Evolutionary conservation across 2,797 vertebrate species (phyloP).

Genomic region (Rhinogobio ventralis): DNA sequence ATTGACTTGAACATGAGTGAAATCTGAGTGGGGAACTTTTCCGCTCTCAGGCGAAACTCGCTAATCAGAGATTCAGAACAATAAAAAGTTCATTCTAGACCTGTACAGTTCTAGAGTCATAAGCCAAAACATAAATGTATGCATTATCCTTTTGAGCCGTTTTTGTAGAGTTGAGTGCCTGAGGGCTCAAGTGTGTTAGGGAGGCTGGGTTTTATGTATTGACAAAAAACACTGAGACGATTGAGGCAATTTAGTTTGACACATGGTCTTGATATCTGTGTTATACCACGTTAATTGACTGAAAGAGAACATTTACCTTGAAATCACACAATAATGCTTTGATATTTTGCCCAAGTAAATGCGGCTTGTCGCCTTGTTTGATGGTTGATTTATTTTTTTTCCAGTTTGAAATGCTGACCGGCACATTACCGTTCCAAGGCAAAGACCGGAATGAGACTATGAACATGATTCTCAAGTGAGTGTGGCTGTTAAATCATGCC

Average conservation of each 20-base stretch:
- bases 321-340: neutral
- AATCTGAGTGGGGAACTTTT: no score
- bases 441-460: conserved; percentile 98
- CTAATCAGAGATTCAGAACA: no score
- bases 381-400: neutral
- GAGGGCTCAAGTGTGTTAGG: neutral
- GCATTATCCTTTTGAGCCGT: neutral
- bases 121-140: neutral
- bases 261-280: neutral
- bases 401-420: conserved; percentile 98
- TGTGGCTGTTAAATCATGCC: conserved; percentile 51
- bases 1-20: no score
- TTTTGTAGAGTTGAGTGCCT: neutral
- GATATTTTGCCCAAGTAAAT: neutral
- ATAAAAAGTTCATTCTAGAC: no score
- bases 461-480: conserved; percentile 99
- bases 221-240: neutral
- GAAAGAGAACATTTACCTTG: neutral
- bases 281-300: neutral
- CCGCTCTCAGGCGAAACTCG: no score
- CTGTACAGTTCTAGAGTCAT: no score
- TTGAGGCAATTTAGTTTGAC: neutral
- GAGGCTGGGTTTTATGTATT: neutral
- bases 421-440: conserved; percentile 97
- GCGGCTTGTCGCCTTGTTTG: neutral